phyloP scores from a whole-genome alignment of 37 sponge, comb jelly and placozoan species.

The Oopsacas minuta region DNA sequence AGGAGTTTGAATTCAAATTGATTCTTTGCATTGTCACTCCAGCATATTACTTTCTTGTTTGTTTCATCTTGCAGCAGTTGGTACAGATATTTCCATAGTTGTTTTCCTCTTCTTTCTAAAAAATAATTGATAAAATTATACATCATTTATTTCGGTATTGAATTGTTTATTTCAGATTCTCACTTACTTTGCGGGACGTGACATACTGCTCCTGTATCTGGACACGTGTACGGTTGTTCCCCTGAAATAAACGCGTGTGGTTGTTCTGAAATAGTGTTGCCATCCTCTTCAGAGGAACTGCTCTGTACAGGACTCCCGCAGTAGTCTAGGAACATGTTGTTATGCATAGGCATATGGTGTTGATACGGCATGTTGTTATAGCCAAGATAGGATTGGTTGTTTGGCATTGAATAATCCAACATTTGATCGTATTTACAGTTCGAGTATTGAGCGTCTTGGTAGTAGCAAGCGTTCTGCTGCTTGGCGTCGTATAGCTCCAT shows the following conservation, averaged over 20 bases:
- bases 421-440: slow-evolving; percentile 13
- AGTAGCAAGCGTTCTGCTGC: neutral
- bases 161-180: neutral
- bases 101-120: slow-evolving; percentile 48
- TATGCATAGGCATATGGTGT: neutral
- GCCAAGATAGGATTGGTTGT: neutral
- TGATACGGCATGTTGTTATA: slow-evolving; percentile 1
- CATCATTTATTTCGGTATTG: neutral
- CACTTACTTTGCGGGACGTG: neutral
- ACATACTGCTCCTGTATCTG: neutral
- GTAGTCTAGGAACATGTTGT: neutral
- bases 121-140: neutral
- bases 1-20: slow-evolving; percentile 44
- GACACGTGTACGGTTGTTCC: neutral
- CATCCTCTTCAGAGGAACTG: slow-evolving; percentile 2
- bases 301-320: slow-evolving; percentile 17
- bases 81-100: slow-evolving; percentile 73
- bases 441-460: neutral
- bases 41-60: slow-evolving; percentile 44
- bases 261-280: neutral
- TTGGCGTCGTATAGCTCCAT: slow-evolving; percentile 4
- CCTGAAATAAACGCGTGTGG: neutral
- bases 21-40: slow-evolving; percentile 37
- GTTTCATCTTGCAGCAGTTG: slow-evolving; percentile 40
- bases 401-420: slow-evolving; percentile 7